A percentile compares a stretch with the other conserved stretches of the same genome.
Conservation (phyloP, 2,113 vertebrate species). For the Sylvietta virens region DNA sequence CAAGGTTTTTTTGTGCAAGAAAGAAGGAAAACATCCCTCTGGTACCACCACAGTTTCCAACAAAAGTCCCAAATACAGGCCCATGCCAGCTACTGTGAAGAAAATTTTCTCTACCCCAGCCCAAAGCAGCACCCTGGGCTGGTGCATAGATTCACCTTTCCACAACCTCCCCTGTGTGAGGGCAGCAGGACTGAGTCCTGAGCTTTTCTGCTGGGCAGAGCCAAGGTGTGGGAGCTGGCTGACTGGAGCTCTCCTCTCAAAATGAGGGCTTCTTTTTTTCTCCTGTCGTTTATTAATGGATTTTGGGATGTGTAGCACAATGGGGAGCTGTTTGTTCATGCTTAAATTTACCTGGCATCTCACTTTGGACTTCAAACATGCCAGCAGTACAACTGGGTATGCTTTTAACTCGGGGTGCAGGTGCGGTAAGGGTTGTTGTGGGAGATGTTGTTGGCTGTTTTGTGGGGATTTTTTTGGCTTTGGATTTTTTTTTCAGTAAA, state of each 20-base stretch:
- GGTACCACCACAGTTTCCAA: background rate
- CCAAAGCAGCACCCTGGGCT: background rate
- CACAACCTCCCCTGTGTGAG: rapidly evolving
- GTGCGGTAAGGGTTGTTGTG: background rate
- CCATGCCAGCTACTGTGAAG: background rate
- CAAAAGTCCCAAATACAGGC: background rate
- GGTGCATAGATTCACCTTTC: background rate
- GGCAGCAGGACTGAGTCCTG: background rate
- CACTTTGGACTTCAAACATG: background rate
- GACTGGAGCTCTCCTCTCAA: background rate
- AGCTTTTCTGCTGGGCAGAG: background rate
- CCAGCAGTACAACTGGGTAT: background rate
- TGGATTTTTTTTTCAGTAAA: background rate
- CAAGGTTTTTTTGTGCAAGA: background rate
- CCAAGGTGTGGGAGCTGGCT: background rate
- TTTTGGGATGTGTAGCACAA: background rate
- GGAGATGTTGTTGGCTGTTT: background rate
- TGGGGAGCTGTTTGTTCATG: background rate
- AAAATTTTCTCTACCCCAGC: background rate
- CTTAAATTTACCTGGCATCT: background rate
- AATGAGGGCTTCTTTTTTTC: background rate
- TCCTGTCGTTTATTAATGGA: background rate
- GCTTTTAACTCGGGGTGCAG: background rate
- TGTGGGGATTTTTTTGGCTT: background rate
- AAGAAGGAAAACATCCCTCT: background rate